Conservation (phyloP, 1,140 invertebrate genomes). For the Sycophaga agraensis region DNA sequence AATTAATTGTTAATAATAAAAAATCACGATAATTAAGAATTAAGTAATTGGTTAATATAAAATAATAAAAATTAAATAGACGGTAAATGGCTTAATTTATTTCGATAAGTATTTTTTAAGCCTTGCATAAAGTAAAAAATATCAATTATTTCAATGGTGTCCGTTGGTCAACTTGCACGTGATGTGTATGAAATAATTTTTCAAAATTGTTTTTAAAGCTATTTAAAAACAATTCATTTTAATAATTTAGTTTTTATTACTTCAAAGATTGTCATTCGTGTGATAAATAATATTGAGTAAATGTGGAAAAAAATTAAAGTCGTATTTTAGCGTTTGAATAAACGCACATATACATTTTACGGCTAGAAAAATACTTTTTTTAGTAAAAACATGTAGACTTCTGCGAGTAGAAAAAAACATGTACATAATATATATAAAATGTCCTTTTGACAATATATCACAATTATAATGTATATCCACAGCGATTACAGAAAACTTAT, state of each 20-base stretch:
- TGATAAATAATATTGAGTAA: too few species aligned
- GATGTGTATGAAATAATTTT: not conserved
- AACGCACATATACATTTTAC: not conserved
- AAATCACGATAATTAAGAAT: too few species aligned
- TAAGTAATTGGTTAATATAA: too few species aligned
- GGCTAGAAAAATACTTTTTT: not conserved
- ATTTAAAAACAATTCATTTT: not conserved
- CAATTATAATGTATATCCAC: not conserved
- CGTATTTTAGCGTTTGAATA: not conserved
- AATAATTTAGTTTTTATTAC: too few species aligned
- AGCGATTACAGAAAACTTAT: conserved; percentile 1
- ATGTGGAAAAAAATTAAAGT: not conserved
- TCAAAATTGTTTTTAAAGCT: not conserved
- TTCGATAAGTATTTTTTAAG: too few species aligned
- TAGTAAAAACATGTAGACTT: not conserved
- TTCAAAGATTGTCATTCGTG: too few species aligned
- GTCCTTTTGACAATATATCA: not conserved
- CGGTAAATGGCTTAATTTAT: conserved; percentile 31
- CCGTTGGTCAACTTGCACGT: conserved; percentile 43
- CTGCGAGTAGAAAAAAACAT: not conserved
- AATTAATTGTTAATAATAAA: too few species aligned
- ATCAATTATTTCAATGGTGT: not conserved
- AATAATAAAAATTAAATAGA: not conserved
- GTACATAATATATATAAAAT: not conserved
- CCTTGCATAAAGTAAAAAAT: too few species aligned